Percentiles rank a stretch among this genome's conserved stretches.
Evolutionary conservation across 2,113 vertebrate species (phyloP).

Genomic region (Gopherus flavomarginatus): DNA sequence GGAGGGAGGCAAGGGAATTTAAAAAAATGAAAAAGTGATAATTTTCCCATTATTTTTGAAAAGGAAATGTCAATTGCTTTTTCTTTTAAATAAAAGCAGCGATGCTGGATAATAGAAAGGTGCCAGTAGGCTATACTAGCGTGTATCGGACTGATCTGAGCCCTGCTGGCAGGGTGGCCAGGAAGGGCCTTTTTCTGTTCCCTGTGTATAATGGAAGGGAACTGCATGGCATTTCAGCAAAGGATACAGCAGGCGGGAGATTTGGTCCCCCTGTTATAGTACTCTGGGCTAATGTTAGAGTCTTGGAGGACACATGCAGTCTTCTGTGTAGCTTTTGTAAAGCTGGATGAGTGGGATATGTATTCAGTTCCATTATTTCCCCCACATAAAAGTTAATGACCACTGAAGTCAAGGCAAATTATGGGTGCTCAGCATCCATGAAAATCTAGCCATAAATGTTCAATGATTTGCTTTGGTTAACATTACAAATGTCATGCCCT

Average conservation of each 20-base stretch:
- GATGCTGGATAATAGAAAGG: neutral
- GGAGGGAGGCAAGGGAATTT: neutral
- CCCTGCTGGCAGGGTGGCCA: neutral
- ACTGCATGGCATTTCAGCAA: neutral
- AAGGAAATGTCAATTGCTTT: neutral
- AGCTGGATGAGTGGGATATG: neutral
- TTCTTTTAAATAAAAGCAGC: neutral
- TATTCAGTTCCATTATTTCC: neutral
- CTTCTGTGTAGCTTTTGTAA: neutral
- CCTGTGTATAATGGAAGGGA: neutral
- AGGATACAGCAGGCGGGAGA: neutral
- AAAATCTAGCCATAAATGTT: neutral
- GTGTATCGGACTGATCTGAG: neutral
- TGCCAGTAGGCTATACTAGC: neutral
- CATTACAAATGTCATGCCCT: neutral
- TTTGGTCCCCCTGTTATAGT: fast-evolving
- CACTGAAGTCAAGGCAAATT: neutral
- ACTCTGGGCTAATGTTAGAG: neutral
- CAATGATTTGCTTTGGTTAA: neutral
- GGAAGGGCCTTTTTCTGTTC: neutral
- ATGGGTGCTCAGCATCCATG: neutral
- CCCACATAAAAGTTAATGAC: neutral
- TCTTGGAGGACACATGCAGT: neutral
- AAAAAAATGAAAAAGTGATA: neutral
- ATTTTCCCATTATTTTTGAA: neutral